Evolutionary conservation across 2,888 invertebrate species (phyloP).

Genomic region (Malachius bipustulatus): DNA sequence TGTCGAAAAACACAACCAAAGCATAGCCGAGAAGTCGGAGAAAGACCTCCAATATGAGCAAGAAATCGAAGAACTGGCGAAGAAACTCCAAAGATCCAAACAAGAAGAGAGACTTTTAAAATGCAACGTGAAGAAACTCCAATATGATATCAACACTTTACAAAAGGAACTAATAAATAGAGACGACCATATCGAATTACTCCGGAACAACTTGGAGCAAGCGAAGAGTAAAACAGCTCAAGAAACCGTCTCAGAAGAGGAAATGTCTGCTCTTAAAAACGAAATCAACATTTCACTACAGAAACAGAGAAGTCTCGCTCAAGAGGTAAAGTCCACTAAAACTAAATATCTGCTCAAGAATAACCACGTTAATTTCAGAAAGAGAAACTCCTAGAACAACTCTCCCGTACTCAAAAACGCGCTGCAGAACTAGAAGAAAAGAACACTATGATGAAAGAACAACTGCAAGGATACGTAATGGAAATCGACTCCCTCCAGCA

Average conservation of each 20-base stretch:
- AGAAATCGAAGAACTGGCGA: constrained; percentile 14
- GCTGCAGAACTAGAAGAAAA: constrained; percentile 24
- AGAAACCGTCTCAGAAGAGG: constrained; percentile 24
- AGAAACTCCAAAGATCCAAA: neutral
- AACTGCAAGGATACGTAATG: constrained; percentile 28
- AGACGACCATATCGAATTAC: constrained; percentile 19
- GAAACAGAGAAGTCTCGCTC: constrained; percentile 23
- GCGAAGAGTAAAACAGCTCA: constrained; percentile 18
- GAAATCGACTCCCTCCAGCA: constrained; percentile 23
- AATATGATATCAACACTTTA: neutral
- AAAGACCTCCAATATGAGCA: constrained; percentile 13
- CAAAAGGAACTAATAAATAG: constrained; percentile 11
- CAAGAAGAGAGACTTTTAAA: neutral
- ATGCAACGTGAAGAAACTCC: neutral
- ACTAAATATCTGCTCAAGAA: too few species aligned
- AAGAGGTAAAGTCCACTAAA: constrained; percentile 28
- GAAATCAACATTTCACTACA: constrained; percentile 27
- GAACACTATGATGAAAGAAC: constrained; percentile 24
- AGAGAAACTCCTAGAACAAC: constrained; percentile 28
- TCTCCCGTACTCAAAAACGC: constrained; percentile 22
- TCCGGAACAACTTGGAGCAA: constrained; percentile 21
- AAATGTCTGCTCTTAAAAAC: constrained; percentile 27
- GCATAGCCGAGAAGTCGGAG: neutral
- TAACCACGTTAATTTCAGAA: too few species aligned
- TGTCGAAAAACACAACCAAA: constrained; percentile 19